phyloP scores from a whole-genome alignment of 2,888 invertebrate genomes.

The Hypercompe scribonia region DNA sequence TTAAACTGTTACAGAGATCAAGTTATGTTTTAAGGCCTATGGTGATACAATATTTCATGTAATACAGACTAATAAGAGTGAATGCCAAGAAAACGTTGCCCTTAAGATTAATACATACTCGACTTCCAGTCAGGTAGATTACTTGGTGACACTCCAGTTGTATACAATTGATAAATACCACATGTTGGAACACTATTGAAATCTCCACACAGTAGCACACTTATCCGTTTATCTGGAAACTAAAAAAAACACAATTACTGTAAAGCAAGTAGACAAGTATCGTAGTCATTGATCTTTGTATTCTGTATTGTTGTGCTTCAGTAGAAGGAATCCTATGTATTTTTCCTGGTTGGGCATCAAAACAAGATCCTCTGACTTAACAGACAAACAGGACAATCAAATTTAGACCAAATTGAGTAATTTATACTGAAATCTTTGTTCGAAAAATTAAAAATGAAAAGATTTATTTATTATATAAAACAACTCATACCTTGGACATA shows the following conservation, averaged over 20 bases:
- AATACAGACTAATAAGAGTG: background rate
- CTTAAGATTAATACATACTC: slow-evolving; percentile 85
- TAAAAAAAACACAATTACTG: slow-evolving; percentile 41
- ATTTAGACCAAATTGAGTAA: too few relatives aligned
- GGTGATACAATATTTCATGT: background rate
- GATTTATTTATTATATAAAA: background rate
- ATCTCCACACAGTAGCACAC: slow-evolving; percentile 95
- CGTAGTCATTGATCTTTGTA: background rate
- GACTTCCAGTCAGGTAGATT: slow-evolving; percentile 92
- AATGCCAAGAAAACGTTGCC: background rate
- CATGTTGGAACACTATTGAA: slow-evolving; percentile 96
- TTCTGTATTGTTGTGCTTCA: background rate
- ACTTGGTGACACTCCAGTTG: slow-evolving; percentile 88
- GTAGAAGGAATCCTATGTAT: background rate
- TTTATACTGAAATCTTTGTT: too few relatives aligned
- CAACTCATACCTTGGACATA: slow-evolving; percentile 62
- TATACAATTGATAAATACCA: slow-evolving; percentile 93
- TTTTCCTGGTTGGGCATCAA: background rate
- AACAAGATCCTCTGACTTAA: too few relatives aligned
- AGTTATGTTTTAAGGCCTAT: too few relatives aligned
- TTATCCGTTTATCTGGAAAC: slow-evolving; percentile 79
- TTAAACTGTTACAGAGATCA: too few relatives aligned
- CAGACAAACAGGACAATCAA: too few relatives aligned
- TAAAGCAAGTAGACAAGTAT: background rate
- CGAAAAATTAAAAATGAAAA: background rate